phyloP scores from a whole-genome alignment of 2,888 invertebrate species.

The Rapana venosa region DNA sequence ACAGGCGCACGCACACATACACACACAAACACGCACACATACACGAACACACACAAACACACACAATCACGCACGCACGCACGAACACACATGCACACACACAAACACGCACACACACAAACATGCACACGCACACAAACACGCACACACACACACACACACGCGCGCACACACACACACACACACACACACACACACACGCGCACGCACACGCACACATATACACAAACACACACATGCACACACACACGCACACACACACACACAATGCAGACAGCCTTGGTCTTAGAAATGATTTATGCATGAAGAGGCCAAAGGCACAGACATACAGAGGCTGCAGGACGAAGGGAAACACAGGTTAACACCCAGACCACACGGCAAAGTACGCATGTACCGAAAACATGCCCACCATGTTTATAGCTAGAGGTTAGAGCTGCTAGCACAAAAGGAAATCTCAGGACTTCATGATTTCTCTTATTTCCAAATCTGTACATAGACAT shows the following conservation, averaged over 20 bases:
- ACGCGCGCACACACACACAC: constrained; percentile 4
- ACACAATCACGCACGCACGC: neutral
- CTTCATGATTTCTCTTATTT: no score
- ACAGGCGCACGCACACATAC: neutral
- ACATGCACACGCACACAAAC: neutral
- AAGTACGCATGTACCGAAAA: no score
- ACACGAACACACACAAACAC: neutral
- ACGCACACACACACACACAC: neutral
- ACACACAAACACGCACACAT: constrained; percentile 3
- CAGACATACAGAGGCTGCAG: neutral
- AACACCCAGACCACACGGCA: no score
- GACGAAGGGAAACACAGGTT: neutral
- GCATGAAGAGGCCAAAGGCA: neutral
- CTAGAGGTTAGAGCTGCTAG: no score
- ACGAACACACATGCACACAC: neutral
- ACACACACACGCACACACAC: neutral
- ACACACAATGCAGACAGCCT: neutral
- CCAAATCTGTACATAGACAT: no score
- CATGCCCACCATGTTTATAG: no score
- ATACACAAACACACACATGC: neutral
- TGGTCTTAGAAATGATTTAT: neutral
- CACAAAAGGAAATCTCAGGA: no score
- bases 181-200: neutral
- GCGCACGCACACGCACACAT: constrained; percentile 6
- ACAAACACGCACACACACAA: neutral